Conservation (phyloP, 2,888 invertebrate genomes). For the Caenorhabditis sp. region DNA sequence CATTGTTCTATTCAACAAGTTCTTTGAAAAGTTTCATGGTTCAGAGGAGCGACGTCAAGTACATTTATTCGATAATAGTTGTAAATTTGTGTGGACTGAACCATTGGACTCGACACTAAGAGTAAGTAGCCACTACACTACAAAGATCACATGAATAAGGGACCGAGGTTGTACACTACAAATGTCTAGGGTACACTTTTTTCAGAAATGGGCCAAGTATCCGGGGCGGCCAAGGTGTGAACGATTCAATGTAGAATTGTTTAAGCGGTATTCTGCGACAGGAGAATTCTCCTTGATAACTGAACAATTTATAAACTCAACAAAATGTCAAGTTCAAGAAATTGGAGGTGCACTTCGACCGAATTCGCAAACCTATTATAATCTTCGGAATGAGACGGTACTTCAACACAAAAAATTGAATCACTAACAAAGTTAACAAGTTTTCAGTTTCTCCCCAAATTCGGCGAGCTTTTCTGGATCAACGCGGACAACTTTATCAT, state of each 20-base stretch:
- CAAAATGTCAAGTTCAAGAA: conserved; percentile 31
- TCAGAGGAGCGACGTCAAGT: conserved; percentile 11
- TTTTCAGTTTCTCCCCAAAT: conserved; percentile 21
- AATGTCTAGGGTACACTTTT: not conserved
- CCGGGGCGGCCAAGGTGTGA: conserved; percentile 21
- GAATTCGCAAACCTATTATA: conserved; percentile 9
- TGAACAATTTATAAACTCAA: conserved; percentile 3
- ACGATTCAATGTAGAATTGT: conserved; percentile 22
- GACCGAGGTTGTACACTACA: not conserved
- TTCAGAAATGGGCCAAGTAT: conserved; percentile 24
- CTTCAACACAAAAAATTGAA: not conserved
- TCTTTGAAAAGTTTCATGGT: not conserved
- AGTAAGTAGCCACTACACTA: not conserved
- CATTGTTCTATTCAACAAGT: not conserved
- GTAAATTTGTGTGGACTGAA: conserved; percentile 37
- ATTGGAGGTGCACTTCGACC: conserved; percentile 37
- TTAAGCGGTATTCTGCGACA: conserved; percentile 31
- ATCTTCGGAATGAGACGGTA: conserved; percentile 16
- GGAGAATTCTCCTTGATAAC: conserved; percentile 26
- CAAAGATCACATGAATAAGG: no score
- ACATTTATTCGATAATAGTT: conserved; percentile 43
- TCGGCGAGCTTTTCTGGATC: conserved; percentile 28
- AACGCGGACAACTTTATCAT: conserved; percentile 50
- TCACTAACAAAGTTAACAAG: not conserved
- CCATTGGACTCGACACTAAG: conserved; percentile 29